A percentile compares a stretch with the other conserved stretches of the same genome.
Evolutionary conservation across 1,140 invertebrate species (phyloP).

Genomic region (Orchesella cincta): DNA sequence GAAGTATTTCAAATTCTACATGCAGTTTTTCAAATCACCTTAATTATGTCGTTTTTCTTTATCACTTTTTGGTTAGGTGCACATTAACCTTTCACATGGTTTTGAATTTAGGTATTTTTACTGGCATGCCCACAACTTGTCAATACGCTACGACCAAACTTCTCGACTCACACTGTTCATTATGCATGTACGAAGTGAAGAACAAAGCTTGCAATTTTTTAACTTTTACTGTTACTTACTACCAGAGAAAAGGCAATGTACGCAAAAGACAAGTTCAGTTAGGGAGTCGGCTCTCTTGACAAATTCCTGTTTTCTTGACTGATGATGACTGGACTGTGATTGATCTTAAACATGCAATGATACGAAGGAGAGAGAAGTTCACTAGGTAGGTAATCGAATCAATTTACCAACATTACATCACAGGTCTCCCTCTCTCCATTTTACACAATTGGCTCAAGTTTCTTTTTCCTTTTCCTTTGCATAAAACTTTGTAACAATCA

Average conservation of each 20-base stretch:
- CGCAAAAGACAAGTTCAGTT: conserved; percentile 9
- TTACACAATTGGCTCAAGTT: neutral
- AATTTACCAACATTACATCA: neutral
- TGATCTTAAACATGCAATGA: conserved; percentile 3
- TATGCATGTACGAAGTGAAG: neutral
- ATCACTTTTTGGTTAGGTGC: too few species aligned
- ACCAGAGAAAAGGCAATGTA: conserved; percentile 18
- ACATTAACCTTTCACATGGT: neutral
- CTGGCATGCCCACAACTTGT: neutral
- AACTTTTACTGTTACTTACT: conserved; percentile 15
- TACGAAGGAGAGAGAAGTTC: neutral
- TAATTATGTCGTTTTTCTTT: too few species aligned
- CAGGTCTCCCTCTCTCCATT: too few species aligned
- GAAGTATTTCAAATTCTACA: too few species aligned
- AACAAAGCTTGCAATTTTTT: conserved; percentile 14
- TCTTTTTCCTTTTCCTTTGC: too few species aligned
- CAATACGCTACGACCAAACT: neutral
- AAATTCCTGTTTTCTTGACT: conserved; percentile 25
- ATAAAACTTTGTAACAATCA: too few species aligned
- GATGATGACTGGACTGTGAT: conserved; percentile 17
- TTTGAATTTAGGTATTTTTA: neutral
- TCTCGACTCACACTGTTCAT: neutral
- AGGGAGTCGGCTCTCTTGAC: conserved; percentile 9
- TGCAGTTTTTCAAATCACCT: too few species aligned
- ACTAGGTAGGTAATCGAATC: neutral